Evolutionary conservation across 2,113 vertebrate species (phyloP).

Genomic region (Pygoscelis antarcticus): DNA sequence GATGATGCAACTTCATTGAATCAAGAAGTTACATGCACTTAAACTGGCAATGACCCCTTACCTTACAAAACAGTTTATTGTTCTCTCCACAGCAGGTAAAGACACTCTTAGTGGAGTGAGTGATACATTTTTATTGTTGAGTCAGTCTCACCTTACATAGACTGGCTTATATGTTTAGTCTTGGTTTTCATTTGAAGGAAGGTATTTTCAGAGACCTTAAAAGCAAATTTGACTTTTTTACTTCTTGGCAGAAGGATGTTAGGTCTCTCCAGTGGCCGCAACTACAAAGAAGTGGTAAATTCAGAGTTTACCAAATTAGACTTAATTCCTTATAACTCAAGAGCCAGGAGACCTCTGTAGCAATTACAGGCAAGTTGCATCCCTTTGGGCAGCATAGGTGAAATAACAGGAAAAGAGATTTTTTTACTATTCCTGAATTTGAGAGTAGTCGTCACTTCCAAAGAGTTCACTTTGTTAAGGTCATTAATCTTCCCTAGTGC

Average conservation of each 20-base stretch:
- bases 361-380: slow-evolving; percentile 17
- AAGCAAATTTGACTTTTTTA: neutral
- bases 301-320: slow-evolving; percentile 32
- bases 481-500: neutral
- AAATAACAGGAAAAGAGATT: slow-evolving; percentile 33
- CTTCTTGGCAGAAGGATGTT: slow-evolving; percentile 12
- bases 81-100: slow-evolving; percentile 58
- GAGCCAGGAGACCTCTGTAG: neutral
- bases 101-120: neutral
- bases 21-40: slow-evolving; percentile 52
- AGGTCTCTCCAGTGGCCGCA: neutral
- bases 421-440: neutral
- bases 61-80: slow-evolving; percentile 66
- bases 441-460: neutral
- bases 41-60: slow-evolving; percentile 66
- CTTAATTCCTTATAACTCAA: slow-evolving; percentile 39
- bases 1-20: slow-evolving; percentile 67
- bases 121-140: slow-evolving; percentile 48
- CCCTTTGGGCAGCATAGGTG: slow-evolving; percentile 15
- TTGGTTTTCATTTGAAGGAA: slow-evolving; percentile 16
- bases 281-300: slow-evolving; percentile 43
- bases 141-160: slow-evolving; percentile 41
- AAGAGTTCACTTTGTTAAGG: neutral
- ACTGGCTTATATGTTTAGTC: neutral
- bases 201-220: slow-evolving; percentile 8